A percentile compares a stretch with the other conserved stretches of the same genome.
These are phyloP conservation scores for Dynastes maya DNA, from an alignment of 2,888 invertebrate genomes.

Conservation along the genomic window DNA sequence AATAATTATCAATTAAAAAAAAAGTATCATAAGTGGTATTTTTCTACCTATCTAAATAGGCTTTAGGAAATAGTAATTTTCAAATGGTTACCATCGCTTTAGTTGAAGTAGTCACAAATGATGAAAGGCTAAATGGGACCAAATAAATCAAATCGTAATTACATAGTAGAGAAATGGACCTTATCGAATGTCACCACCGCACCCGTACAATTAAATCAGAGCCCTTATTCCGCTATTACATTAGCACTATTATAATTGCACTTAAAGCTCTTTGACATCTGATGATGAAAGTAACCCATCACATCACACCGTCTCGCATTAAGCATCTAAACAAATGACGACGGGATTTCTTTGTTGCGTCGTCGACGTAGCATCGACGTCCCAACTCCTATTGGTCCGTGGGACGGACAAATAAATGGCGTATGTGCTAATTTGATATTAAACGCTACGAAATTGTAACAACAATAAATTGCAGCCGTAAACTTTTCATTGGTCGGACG, in stretches of 20 bases:
- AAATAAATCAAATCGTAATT: conserved; percentile 52
- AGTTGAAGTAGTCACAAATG: no score
- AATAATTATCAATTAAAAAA: no score
- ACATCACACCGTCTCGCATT: not conserved
- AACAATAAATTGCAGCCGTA: conserved; percentile 59
- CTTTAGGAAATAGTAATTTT: no score
- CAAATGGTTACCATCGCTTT: not conserved
- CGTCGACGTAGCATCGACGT: not conserved
- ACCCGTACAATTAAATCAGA: conserved; percentile 9
- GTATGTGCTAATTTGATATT: conserved; percentile 70
- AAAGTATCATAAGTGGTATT: no score
- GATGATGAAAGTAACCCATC: conserved; percentile 27
- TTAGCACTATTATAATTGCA: conserved; percentile 6
- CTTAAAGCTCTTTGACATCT: conserved; percentile 4
- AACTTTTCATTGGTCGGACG: conserved; percentile 47
- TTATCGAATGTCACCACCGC: conserved; percentile 59
- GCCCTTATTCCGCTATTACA: conserved; percentile 46
- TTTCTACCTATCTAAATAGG: no score
- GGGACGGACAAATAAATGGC: conserved; percentile 62
- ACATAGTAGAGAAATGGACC: conserved; percentile 56
- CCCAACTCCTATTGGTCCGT: conserved; percentile 50
- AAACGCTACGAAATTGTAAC: conserved; percentile 64
- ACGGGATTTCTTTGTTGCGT: conserved; percentile 51
- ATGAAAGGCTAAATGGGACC: conserved; percentile 15
- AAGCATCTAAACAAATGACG: conserved; percentile 45